Conservation (phyloP, 1,140 invertebrate genomes). For the Chlorops oryzae region DNA sequence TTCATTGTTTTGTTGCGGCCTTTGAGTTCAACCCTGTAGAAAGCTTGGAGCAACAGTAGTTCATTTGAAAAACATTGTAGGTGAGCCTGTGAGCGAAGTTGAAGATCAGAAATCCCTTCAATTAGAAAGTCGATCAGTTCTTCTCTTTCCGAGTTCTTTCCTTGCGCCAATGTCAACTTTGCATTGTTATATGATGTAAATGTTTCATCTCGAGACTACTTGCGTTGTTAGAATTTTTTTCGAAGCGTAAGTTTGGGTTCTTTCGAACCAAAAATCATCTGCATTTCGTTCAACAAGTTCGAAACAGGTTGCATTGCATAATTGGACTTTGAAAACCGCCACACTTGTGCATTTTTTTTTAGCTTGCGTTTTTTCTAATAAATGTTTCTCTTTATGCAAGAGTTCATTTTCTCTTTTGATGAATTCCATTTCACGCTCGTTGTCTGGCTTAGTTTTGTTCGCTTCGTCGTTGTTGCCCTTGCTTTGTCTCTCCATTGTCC, state of each 20-base stretch:
- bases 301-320: not conserved
- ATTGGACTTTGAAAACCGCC: conserved; percentile 1
- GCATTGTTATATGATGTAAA: conserved; percentile 24
- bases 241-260: not conserved
- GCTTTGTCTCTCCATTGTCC: no score
- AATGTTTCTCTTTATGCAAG: no score
- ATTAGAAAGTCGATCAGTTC: conserved; percentile 26
- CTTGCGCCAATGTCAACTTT: conserved; percentile 23
- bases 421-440: no score
- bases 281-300: not conserved
- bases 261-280: not conserved
- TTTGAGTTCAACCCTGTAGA: no score
- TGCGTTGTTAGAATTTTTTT: not conserved
- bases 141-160: conserved; percentile 13
- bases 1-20: no score
- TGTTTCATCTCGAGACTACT: not conserved
- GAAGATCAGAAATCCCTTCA: conserved; percentile 19
- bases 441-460: no score
- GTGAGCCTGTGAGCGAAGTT: conserved; percentile 15
- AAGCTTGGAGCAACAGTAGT: not conserved
- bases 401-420: no score
- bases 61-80: conserved; percentile 6
- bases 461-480: no score
- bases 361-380: no score
- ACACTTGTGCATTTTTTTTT: not conserved